Conservation (phyloP, 2,797 vertebrate species). For the Acestrorhynchus altus region DNA sequence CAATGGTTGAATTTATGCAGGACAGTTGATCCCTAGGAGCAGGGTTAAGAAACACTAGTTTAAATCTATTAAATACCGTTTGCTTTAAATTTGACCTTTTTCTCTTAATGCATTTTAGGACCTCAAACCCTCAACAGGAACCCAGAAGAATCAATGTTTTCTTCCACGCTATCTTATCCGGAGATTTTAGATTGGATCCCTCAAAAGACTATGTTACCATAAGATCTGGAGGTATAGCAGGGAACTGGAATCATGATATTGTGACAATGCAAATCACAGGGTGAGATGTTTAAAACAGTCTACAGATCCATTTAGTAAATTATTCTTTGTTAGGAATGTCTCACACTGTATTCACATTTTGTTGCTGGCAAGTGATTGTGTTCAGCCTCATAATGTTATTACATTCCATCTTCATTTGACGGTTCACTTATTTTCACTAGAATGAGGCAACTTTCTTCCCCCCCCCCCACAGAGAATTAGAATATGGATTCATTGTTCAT, state of each 20-base stretch:
- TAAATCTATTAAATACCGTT: too few species aligned
- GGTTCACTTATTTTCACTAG: neutral
- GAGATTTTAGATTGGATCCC: constrained; percentile 78
- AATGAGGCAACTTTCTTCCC: neutral
- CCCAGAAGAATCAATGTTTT: constrained; percentile 75
- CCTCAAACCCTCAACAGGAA: constrained; percentile 22
- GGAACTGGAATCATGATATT: neutral
- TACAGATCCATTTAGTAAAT: neutral
- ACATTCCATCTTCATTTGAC: neutral
- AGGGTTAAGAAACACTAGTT: too few species aligned
- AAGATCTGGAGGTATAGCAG: neutral
- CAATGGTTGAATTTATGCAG: too few species aligned
- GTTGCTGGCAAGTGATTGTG: neutral
- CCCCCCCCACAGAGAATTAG: constrained; percentile 69
- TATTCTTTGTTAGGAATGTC: neutral
- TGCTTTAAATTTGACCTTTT: neutral
- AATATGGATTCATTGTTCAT: constrained; percentile 80
- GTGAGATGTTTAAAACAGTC: constrained; percentile 1
- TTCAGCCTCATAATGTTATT: neutral
- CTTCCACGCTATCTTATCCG: constrained; percentile 90
- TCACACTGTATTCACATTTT: neutral
- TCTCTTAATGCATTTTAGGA: constrained; percentile 4
- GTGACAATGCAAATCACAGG: neutral
- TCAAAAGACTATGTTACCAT: constrained; percentile 61
- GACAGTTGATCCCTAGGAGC: neutral